Base-by-base conservation (phyloP, 2,888 invertebrate genomes). In the Mesopsocus fuscifrons region DNA sequence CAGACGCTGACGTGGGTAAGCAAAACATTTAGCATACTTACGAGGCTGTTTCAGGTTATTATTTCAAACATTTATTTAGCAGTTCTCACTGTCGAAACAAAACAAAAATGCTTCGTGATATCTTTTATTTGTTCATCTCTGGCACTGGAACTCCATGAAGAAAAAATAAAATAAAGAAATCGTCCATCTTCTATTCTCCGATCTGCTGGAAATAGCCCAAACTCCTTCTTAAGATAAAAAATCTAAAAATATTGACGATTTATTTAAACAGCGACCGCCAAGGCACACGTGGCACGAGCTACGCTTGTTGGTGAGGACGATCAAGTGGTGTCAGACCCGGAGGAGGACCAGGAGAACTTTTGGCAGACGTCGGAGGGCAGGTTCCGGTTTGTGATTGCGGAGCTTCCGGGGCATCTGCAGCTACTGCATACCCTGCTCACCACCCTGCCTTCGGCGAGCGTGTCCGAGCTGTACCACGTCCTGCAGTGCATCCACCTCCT, bases 361-460 rank as follows among this genome's bases (percentile, higher is more conserved):
- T 92, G 92, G 92, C 78, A 85, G 47, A 94, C 92, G 0, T 82
- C 85, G 0, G 78, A 88, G 32, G 94, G 92, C 20, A 85, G 87
- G 58, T 92, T 92, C 60, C 80, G 84, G 58, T 92, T 94, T 64
- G 73, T 74, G 41, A 72, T 94, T 43, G 85, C 88, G 38, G 82
- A 89, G 54, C 63, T 95, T 48, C 92, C 94, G 0, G 80, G 88
- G 50, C 84, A 92, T 48, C 64, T 97, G 49, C 94, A 94, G 61
- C 84, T 95, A 49, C 85, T 94, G 48, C 84, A 91, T 60, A 38
- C 38, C 5, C 20, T 38, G n/a, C 11, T 38, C 6, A 38, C 15
- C n/a, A 38, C 17, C 21, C n/a, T 38, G 18, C 38, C 38, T 6
- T n/a, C n/a, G 17, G 17, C 38, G 5, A 18, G 17, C 17, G 38